These are phyloP conservation scores for Pharmacophagus antenor DNA, from an alignment of 2,888 invertebrate genomes.

Conservation along the genomic window DNA sequence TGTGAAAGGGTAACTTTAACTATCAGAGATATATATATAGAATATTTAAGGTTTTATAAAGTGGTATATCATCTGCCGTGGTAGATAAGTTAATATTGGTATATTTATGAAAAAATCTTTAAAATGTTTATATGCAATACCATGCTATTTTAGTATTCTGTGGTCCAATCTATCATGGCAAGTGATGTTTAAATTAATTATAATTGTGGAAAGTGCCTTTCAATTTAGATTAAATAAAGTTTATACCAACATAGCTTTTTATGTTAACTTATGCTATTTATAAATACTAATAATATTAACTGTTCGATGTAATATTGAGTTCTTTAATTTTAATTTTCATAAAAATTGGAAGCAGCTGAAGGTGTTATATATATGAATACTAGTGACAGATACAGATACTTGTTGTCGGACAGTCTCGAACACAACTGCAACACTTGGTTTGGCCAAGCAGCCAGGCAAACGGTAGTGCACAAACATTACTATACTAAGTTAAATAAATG, in stretches of 20 bases:
- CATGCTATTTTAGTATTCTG: conserved; percentile 36
- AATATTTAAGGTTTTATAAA: conserved; percentile 46
- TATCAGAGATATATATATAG: conserved; percentile 48
- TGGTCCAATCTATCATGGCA: conserved; percentile 59
- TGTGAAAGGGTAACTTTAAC: conserved; percentile 69
- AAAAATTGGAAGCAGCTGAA: not conserved
- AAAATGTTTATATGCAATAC: conserved; percentile 32
- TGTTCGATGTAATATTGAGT: conserved; percentile 72
- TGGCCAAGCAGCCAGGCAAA: too few relatives aligned
- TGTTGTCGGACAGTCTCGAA: not conserved
- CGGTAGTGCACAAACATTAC: not conserved
- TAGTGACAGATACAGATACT: not conserved
- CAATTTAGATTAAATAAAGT: conserved; percentile 77
- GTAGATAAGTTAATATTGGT: conserved; percentile 39
- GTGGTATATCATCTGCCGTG: conserved; percentile 44
- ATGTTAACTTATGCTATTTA: conserved; percentile 80
- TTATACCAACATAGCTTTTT: conserved; percentile 80
- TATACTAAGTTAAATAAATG: not conserved
- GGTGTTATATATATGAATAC: not conserved
- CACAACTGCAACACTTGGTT: not conserved
- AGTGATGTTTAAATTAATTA: conserved; percentile 59
- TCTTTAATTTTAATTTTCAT: conserved; percentile 45
- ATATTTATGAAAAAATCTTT: conserved; percentile 33
- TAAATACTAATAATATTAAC: conserved; percentile 79
- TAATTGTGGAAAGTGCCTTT: conserved; percentile 80